Evolutionary conservation across 2,797 vertebrate genomes (phyloP).

Genomic region (Sarcophilus harrisii): DNA sequence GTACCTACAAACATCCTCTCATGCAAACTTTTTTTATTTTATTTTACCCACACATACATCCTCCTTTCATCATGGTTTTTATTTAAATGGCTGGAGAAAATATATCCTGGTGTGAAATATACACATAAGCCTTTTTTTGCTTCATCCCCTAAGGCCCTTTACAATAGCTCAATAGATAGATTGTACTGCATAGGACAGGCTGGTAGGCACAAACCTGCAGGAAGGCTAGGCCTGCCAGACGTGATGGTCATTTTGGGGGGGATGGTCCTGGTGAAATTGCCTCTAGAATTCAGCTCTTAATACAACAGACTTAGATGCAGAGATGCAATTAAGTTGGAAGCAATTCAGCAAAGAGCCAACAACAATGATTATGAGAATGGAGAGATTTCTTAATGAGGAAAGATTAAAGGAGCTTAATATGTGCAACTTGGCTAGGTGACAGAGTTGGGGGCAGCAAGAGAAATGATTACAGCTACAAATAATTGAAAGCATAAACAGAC

Average conservation of each 20-base stretch:
- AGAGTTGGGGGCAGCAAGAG: not conserved
- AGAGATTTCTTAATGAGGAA: constrained; percentile 36
- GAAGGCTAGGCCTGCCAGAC: not conserved
- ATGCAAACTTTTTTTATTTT: constrained; percentile 5
- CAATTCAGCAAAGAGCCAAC: constrained; percentile 12
- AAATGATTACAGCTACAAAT: constrained; percentile 9
- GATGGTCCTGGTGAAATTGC: not conserved
- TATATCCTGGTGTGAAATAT: not conserved
- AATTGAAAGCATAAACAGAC: constrained; percentile 29
- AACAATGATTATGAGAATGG: not conserved
- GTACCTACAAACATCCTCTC: constrained; percentile 33
- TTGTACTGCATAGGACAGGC: not conserved
- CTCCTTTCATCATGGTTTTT: constrained; percentile 61
- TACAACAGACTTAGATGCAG: not conserved
- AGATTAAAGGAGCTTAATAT: not conserved
- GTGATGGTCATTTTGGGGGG: not conserved
- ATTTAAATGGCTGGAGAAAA: constrained; percentile 48
- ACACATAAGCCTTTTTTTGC: constrained; percentile 1
- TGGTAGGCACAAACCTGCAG: not conserved
- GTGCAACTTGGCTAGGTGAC: not conserved
- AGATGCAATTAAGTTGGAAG: constrained; percentile 5
- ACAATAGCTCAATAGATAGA: not conserved
- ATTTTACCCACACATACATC: constrained; percentile 19
- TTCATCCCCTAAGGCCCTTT: constrained; percentile 9
- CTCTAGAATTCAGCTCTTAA: not conserved